Conservation (phyloP, 2,888 invertebrate species). For the Scaeva pyrastri region DNA sequence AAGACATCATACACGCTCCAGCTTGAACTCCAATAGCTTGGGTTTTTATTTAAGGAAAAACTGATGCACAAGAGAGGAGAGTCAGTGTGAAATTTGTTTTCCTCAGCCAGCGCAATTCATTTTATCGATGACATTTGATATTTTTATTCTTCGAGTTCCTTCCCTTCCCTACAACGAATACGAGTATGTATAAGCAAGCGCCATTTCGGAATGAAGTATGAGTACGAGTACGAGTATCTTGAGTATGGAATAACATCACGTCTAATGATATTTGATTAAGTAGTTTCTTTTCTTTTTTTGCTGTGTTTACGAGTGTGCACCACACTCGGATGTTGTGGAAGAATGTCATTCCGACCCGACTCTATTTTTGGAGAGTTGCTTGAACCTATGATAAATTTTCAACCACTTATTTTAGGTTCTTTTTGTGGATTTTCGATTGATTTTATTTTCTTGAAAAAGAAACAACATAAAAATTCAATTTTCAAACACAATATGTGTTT, state of each 20-base stretch:
- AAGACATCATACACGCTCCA: neutral
- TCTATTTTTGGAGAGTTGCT: neutral
- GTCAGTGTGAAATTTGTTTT: slow-evolving; percentile 17
- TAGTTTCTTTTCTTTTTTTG: slow-evolving; percentile 18
- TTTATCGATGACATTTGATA: slow-evolving; percentile 69
- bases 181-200: slow-evolving; percentile 5
- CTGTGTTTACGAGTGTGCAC: neutral
- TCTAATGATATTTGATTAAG: slow-evolving; percentile 49
- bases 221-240: slow-evolving; percentile 2
- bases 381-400: too few species aligned
- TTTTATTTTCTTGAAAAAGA: neutral
- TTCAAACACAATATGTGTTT: neutral
- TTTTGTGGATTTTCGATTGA: neutral
- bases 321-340: neutral
- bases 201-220: slow-evolving; percentile 12
- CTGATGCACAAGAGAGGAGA: neutral
- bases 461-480: neutral
- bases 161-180: neutral
- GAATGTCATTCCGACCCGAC: neutral
- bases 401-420: slow-evolving; percentile 2
- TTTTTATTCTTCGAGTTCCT: slow-evolving; percentile 17
- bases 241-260: slow-evolving; percentile 24
- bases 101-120: slow-evolving; percentile 43
- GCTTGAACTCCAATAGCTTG: slow-evolving; percentile 5
- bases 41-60: slow-evolving; percentile 3